Base-by-base conservation (phyloP, 2,797 vertebrate genomes). In the Phataginus tricuspis region DNA sequence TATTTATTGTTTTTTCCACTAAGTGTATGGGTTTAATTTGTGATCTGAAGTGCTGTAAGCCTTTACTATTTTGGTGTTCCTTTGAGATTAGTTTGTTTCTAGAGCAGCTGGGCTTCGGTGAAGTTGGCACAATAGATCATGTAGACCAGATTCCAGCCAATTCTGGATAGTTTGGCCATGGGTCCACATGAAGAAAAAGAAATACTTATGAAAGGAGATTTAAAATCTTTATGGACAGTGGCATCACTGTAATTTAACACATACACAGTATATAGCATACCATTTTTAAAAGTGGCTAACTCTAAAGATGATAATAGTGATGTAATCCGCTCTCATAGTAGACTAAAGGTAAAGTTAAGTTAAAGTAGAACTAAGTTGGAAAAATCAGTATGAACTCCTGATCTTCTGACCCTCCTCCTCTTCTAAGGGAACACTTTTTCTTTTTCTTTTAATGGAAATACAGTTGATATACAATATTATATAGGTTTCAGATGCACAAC, bases 51-150 rank as follows among this genome's bases (percentile, higher is more conserved):
- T 78, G 21, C 29, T 61, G 3, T 71, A 79, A 71, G 19, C 10
- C 55, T 88, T 87, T 69, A 77, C 59, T 71, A 82, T 85, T 91
- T 96, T 84, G 18, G 4, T 91, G 13, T 86, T 66, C 7, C 45
- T 93, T 57, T 95, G 64, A 16, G 34, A 66, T 68, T 85, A 51
- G 21, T 71, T 86, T 68, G 12, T 2, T 37, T 37, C 37, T 37
- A 37, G 37, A 84, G 29, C 79, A n/a, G 10, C 19, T 72, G 16
- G 31, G 34, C 57, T 93, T 15, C 74, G 55, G 39, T 92, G 45
- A 92, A 25, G 13, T 34, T 42, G 66, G 14, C n/a, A 53, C 4
- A 59, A 31, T 31, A 89, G 31, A 19, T 83, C 14, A 86, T 51
- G 10, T 45, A 75, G 49, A 59, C 5, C 10, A 59, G 29, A 90